Evolutionary conservation across 2,888 invertebrate genomes (phyloP), one percentile per base, ranked within the genome.

Genomic region (Branchipolynoe longqiensis): DNA sequence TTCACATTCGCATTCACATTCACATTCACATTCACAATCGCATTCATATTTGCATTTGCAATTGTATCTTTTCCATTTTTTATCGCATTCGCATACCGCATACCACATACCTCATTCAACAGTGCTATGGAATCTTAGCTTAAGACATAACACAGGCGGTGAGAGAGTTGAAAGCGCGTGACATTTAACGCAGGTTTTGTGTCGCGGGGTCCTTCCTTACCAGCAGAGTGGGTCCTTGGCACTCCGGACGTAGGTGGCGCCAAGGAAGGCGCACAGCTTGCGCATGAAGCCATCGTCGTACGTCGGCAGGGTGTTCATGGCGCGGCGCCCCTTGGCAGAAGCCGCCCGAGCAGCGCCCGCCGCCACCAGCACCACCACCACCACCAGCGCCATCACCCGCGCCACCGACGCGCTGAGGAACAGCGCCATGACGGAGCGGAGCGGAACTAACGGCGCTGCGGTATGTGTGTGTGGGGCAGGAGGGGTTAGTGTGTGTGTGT

Each of bases 211-310:
- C 58, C n/a, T n/a, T 36, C 33, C 78, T 41, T n/a, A 78, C 78
- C 78, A 78, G 78, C 78, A 78, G 8, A 28, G 41, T 1, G 78
- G 78, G 48, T 78, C 78, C 54, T 78, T 78, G 4, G 48, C 41
- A 48, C 78, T 78, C 8, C 78, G 25, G 28, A 78, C 78, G 48
- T 78, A 78, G 78, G 78, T 41, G 28, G 78, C 78, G 14, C 78
- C 78, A 22, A 78, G 54, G 78, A 78, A 78, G 41, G 48, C 48
- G 28, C 78, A 78, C 41, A 78, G 78, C 33, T 78, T 78, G 48
- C 48, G 41, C 78, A 78, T 78, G 48, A 78, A 78, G 48, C 25
- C 48, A 0, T 78, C 78, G 22, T 78, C 78, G 28, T 78, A 78
- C 25, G 4, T 14, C 2, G 78, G 48, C 3, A 41, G 28, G 14